Evolutionary conservation across 2,888 invertebrate genomes (phyloP).

Genomic region (Timema podura): DNA sequence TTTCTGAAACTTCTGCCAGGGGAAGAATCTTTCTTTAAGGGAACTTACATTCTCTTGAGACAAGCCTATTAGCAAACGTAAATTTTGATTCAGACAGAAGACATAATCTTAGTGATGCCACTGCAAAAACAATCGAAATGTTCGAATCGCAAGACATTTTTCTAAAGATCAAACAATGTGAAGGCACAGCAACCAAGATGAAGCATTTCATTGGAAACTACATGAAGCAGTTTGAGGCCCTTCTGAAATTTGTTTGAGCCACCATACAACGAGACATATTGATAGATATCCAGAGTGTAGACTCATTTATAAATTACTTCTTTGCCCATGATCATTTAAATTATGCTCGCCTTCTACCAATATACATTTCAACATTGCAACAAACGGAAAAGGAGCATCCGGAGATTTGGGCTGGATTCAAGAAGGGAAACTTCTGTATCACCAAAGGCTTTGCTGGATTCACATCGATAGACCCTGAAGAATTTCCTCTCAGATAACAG

Average conservation of each 20-base stretch:
- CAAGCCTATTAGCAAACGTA: not conserved
- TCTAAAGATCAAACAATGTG: not conserved
- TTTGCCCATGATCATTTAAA: no score
- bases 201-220: not conserved
- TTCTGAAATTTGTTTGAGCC: not conserved
- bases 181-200: not conserved
- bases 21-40: slow-evolving; percentile 6
- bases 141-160: not conserved
- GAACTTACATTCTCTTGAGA: not conserved
- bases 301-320: no score
- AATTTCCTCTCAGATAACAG: no score
- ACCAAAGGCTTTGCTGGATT: no score
- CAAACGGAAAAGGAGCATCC: no score
- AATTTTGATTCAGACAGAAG: not conserved
- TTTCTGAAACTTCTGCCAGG: not conserved
- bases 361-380: no score
- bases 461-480: no score
- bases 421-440: no score
- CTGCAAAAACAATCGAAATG: not conserved
- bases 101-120: not conserved
- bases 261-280: not conserved
- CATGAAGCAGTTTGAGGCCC: not conserved
- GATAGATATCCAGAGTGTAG: no score
- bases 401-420: no score
- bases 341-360: no score